phyloP scores from a whole-genome alignment of 1,140 invertebrate species.

The Ceratosolen fusciceps region DNA sequence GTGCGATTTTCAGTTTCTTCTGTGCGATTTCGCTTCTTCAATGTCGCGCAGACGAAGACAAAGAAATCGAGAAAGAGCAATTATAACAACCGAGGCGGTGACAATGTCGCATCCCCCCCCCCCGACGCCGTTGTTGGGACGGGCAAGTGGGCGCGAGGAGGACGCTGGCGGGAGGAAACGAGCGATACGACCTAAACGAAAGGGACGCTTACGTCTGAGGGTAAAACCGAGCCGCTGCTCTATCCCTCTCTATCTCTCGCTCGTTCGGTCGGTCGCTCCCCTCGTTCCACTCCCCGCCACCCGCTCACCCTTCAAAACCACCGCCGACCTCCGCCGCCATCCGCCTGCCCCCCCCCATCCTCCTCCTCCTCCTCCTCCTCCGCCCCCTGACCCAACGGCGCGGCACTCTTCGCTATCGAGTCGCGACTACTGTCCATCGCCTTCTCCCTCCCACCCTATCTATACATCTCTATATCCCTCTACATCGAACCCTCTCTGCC shows the following conservation, averaged over 20 bases:
- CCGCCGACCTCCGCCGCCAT: too few species aligned
- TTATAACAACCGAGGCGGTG: neutral
- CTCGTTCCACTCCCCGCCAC: neutral
- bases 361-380: neutral
- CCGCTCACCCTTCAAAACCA: too few species aligned
- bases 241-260: neutral
- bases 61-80: slow-evolving; percentile 8
- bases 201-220: neutral
- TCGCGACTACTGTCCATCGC: too few species aligned
- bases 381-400: too few species aligned
- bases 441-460: neutral
- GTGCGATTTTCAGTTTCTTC: neutral
- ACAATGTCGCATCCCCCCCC: neutral
- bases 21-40: neutral
- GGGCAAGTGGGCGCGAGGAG: neutral
- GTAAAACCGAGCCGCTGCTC: neutral
- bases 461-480: neutral
- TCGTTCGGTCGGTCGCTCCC: neutral
- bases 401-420: too few species aligned
- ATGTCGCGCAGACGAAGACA: neutral
- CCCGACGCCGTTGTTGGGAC: neutral
- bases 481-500: neutral
- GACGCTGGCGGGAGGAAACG: neutral
- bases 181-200: neutral
- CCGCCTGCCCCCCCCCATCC: neutral